A percentile compares a stretch with the other conserved stretches of the same genome.
Evolutionary conservation across 1,140 invertebrate genomes (phyloP).

Genomic region (Drosophila pachea): DNA sequence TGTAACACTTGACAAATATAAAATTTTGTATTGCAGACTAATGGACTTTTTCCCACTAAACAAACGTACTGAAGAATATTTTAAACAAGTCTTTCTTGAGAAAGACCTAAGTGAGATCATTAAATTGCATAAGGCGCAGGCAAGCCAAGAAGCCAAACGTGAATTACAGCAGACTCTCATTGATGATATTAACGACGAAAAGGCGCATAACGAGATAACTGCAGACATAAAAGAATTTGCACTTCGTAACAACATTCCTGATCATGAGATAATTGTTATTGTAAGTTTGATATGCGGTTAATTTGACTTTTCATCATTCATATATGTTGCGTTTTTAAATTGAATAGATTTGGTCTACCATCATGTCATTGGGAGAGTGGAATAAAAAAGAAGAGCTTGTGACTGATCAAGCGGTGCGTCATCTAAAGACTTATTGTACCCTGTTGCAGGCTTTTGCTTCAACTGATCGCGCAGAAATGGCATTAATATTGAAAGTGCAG

Average conservation of each 20-base stretch:
- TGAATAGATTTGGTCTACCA: constrained; percentile 91
- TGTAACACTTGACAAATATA: neutral
- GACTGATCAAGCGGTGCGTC: constrained; percentile 95
- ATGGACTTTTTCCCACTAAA: constrained; percentile 96
- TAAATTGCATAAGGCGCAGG: constrained; percentile 93
- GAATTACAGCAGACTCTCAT: constrained; percentile 87
- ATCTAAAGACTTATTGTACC: constrained; percentile 90
- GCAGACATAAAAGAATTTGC: constrained; percentile 92
- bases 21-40: constrained; percentile 81
- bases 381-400: constrained; percentile 98
- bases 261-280: constrained; percentile 92
- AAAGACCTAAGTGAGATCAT: constrained; percentile 92
- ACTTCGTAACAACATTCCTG: constrained; percentile 88
- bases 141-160: constrained; percentile 90
- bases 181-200: constrained; percentile 90
- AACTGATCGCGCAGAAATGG: constrained; percentile 90
- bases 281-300: constrained; percentile 79
- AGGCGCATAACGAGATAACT: constrained; percentile 89
- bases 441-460: constrained; percentile 92
- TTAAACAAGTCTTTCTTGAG: constrained; percentile 90
- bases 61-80: constrained; percentile 93
- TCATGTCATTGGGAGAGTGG: constrained; percentile 97
- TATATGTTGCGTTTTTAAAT: neutral
- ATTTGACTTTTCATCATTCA: neutral
- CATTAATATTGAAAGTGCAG: constrained; percentile 93